phyloP scores from a whole-genome alignment of 35 echinoderm and acorn worm species.

The Lytechinus pictus region DNA sequence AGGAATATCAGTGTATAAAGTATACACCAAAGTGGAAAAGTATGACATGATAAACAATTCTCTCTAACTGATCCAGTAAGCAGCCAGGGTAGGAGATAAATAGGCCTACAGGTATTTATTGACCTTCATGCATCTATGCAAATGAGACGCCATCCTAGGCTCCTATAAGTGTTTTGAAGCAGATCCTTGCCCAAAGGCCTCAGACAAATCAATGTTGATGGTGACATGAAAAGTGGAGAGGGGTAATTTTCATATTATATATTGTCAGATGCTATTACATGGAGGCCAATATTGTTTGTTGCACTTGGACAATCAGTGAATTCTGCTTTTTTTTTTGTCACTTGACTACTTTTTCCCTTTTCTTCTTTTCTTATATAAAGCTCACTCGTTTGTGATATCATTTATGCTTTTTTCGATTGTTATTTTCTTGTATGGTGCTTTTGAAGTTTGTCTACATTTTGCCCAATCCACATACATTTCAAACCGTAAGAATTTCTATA shows the following conservation, averaged over 20 bases:
- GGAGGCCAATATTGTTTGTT: neutral
- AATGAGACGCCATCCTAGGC: neutral
- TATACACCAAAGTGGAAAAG: neutral
- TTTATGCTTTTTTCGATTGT: neutral
- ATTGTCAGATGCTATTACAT: neutral
- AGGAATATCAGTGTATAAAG: neutral
- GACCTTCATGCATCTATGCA: neutral
- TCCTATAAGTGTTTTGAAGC: neutral
- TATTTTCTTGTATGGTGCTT: neutral
- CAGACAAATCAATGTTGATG: neutral
- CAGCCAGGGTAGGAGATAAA: neutral
- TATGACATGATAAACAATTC: neutral
- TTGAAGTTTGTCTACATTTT: neutral
- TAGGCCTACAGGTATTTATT: neutral
- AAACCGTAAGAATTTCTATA: no score
- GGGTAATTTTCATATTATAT: neutral
- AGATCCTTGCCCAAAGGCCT: neutral
- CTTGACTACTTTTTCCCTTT: neutral
- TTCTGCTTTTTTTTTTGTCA: neutral
- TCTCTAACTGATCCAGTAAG: neutral
- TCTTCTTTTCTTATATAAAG: neutral
- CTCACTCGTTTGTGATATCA: neutral
- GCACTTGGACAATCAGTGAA: conserved; percentile 2
- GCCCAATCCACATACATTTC: no score
- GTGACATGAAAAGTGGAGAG: neutral